Evolutionary conservation across 2,888 invertebrate genomes (phyloP).

Genomic region (Deroplatys truncata): DNA sequence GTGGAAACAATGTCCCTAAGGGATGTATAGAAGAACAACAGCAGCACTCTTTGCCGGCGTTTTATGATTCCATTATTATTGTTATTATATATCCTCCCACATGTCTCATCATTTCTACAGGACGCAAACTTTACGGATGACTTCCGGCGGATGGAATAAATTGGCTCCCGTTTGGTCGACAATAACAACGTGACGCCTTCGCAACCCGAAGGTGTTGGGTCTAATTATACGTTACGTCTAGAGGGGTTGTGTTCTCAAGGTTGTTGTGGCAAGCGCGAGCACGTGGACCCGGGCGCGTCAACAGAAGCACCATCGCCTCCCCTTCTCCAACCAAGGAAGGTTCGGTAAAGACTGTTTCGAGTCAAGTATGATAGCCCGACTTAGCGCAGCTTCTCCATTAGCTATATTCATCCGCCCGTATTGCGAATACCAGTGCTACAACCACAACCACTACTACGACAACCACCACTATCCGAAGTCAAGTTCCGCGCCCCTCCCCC

Average conservation of each 20-base stretch:
- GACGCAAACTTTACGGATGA: not conserved
- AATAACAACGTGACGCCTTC: not conserved
- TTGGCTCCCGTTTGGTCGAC: not conserved
- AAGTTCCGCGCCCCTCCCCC: not conserved
- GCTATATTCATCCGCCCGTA: not conserved
- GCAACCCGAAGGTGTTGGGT: not conserved
- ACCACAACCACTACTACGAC: not conserved
- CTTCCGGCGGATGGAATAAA: not conserved
- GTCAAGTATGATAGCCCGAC: not conserved
- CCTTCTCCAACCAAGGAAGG: not conserved
- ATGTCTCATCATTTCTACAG: not conserved
- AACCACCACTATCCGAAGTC: not conserved
- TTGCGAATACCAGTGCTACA: not conserved
- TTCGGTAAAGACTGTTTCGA: not conserved
- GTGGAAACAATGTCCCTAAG: not conserved
- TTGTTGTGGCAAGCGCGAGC: not conserved
- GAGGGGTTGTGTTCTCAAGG: not conserved
- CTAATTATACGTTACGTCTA: not conserved
- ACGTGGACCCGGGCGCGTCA: not conserved
- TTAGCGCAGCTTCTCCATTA: not conserved
- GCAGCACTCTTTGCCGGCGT: not conserved
- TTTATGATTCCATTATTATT: not conserved
- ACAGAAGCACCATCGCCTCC: not conserved
- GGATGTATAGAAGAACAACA: not conserved
- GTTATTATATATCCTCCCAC: not conserved